Base-by-base conservation (phyloP, 2,888 invertebrate genomes). In the Nomada hirtipes region DNA sequence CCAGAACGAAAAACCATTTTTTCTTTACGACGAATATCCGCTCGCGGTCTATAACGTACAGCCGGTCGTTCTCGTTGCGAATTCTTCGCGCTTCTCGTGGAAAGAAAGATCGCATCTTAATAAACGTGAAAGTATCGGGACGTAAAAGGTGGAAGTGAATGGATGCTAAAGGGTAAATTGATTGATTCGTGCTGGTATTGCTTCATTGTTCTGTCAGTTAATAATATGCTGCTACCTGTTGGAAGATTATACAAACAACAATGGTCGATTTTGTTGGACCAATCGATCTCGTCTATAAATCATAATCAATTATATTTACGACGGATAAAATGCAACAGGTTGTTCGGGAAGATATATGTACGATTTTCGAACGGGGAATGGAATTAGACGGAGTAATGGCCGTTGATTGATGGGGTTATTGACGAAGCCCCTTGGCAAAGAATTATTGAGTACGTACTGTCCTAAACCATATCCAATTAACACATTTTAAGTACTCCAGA, bases 1-100 rank as follows among this genome's bases (percentile, higher is more conserved):
- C 80, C 55, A 65, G 88, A 88, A 86, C 81, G 88, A 84, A 88
- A 84, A 88, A 85, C 70, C 81, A 81, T 86, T 88, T 87, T 88
- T 70, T 88, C 80, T 36, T 36, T 36, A 81, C 50, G 68, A 15
- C 61, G 61, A 64, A 63, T 67, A 72, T 68, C 74, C 50, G 71
- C 15, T 71, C 76, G 65, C 26, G 23, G 26, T 23, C 20, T 4
- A 23, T 23, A 23, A 23, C 23, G 57, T 23, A 20, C 18, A 20
- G 9, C 11, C 20, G 2, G n/a, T 0, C 20, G 20, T 53, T 10
- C 13, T 11, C 10, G 57, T 57, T 57, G 23, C 9, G 11, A 26
- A n/a, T n/a, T 53, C 53, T 1, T 15, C 15, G 47, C 15, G 15
- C 13, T 36, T 13, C 47, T 47, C 47, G 47, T 11, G 10, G 47